Percentiles rank a stretch among this genome's conserved stretches.
Conservation (phyloP, 2,797 vertebrate species). For the Presbytis comata region DNA sequence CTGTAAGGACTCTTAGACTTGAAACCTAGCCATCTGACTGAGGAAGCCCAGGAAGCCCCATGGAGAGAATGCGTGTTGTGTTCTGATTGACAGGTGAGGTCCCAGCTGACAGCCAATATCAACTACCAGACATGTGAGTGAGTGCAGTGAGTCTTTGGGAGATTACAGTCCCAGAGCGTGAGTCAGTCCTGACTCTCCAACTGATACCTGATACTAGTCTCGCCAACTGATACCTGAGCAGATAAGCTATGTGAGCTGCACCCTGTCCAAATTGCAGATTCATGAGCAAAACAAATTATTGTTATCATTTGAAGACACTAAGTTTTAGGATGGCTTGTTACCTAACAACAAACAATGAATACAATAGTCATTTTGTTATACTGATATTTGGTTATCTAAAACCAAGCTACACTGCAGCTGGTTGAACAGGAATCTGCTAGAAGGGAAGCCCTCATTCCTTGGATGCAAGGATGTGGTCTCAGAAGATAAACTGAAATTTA, state of each 20-base stretch:
- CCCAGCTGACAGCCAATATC: not conserved
- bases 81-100: not conserved
- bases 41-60: not conserved
- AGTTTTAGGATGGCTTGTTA: not conserved
- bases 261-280: not conserved
- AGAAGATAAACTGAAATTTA: not conserved
- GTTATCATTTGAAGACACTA: not conserved
- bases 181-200: not conserved
- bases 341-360: not conserved
- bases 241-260: not conserved
- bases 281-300: not conserved
- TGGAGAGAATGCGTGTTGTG: not conserved
- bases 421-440: not conserved
- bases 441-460: not conserved
- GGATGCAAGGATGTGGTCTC: not conserved
- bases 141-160: not conserved
- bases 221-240: not conserved
- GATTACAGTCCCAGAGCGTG: not conserved
- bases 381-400: not conserved
- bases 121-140: not conserved
- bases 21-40: not conserved
- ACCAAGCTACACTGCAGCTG: not conserved
- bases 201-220: not conserved
- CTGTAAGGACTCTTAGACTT: not conserved
- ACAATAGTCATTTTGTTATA: not conserved